A percentile compares a stretch with the other conserved stretches of the same genome.
These are phyloP conservation scores for Halictus rubicundus DNA, from an alignment of 1,140 invertebrate species.

Conservation along the genomic window DNA sequence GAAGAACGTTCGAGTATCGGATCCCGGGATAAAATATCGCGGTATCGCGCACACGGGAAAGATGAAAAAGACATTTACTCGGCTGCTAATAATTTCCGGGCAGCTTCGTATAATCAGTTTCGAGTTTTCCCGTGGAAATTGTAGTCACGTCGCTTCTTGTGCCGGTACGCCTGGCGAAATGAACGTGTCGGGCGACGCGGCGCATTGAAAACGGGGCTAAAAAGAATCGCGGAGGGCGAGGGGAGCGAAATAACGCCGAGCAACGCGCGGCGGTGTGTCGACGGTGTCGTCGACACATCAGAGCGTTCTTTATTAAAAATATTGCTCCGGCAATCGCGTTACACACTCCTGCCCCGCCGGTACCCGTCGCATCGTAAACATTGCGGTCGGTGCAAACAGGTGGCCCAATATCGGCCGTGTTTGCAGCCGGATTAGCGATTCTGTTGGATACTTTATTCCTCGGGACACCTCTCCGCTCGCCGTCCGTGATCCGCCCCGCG, in stretches of 20 bases:
- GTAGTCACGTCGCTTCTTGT: no score
- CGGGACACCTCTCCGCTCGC: constrained; percentile 9
- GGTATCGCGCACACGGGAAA: neutral
- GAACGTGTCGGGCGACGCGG: neutral
- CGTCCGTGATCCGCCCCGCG: constrained; percentile 4
- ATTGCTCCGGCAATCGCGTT: constrained; percentile 49
- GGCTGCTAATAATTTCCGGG: no score
- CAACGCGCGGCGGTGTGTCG: no score
- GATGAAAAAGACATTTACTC: neutral
- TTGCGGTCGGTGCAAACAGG: constrained; percentile 59
- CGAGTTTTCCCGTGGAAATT: no score
- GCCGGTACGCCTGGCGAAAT: no score
- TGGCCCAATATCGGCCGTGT: constrained; percentile 63
- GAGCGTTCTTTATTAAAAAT: constrained; percentile 53
- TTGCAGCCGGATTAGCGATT: constrained; percentile 62
- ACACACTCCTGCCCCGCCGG: neutral
- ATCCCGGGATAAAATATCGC: no score
- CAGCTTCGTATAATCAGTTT: no score
- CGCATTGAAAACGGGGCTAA: neutral
- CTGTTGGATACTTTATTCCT: constrained; percentile 62
- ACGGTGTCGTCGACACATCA: constrained; percentile 2
- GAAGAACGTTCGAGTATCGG: no score
- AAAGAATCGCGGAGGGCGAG: constrained; percentile 24
- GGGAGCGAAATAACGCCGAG: neutral
- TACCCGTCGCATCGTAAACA: constrained; percentile 46